These are phyloP conservation scores for Melanerpes aurifrons DNA, from an alignment of 2,113 vertebrate genomes.

Conservation along the genomic window DNA sequence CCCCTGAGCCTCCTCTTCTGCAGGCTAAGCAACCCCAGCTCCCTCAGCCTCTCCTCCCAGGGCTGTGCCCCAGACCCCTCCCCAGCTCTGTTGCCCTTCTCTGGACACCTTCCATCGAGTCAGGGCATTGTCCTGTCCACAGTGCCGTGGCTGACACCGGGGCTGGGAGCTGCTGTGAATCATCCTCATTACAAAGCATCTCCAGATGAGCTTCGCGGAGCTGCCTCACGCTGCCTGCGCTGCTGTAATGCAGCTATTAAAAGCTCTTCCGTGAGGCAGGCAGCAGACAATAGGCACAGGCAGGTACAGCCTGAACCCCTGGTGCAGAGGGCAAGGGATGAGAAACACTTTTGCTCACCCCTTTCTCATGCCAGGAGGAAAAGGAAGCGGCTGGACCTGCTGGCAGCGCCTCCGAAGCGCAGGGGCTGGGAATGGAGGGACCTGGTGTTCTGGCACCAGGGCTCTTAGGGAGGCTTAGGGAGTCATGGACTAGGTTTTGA, in stretches of 20 bases:
- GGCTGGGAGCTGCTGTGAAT: neutral
- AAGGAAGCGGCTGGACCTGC: neutral
- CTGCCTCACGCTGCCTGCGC: neutral
- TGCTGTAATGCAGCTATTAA: neutral
- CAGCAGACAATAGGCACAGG: neutral
- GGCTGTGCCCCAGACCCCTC: no score
- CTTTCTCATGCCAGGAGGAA: neutral
- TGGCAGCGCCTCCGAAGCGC: rapidly evolving
- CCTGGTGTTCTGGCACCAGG: neutral
- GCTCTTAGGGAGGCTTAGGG: neutral
- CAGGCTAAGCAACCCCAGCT: no score
- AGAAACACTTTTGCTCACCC: neutral
- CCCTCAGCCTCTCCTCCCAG: no score
- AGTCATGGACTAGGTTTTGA: no score
- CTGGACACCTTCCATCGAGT: no score
- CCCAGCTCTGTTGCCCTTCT: no score
- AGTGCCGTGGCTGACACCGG: neutral
- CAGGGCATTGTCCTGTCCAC: neutral
- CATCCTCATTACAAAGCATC: conserved; percentile 26
- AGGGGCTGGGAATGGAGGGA: neutral
- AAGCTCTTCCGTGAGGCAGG: neutral
- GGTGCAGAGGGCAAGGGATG: neutral
- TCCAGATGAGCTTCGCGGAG: neutral
- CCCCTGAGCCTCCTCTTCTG: no score
- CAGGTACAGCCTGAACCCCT: neutral